Evolutionary conservation across 2,888 invertebrate species (phyloP), one percentile per base, ranked within the genome.

Genomic region (Nipponacmea schrenckii): DNA sequence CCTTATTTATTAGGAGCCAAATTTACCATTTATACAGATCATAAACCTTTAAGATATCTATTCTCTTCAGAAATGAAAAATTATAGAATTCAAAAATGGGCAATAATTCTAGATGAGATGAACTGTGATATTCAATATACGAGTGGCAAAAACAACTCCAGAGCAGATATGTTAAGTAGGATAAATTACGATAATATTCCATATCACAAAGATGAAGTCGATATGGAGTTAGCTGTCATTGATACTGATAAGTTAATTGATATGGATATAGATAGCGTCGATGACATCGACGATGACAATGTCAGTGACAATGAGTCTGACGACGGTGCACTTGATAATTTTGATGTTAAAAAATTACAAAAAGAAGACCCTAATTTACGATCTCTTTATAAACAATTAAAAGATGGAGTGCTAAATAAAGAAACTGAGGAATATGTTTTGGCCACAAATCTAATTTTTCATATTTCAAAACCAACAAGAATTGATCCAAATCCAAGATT

Each of bases 1-100:
- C 45, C 69, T 15, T 14, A 64, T 31, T 69, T 63, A 24, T 26
- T 56, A 8, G 56, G 56, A 1, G 24, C 56, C 56, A 8, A 56
- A 24, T 56, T 56, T 24, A 24, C 69, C 24, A 69, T 69, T 63
- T 69, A 62, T n/a, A 69, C 63, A 0, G 69, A 69, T n/a, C 69
- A 46, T 62, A 69, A 69, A 69, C 69, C 69, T 24, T 56, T 63
- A 20, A 31, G 45, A n/a, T 63, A 27, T n/a, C 62, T 63, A 8
- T 69, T 64, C 27, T 62, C 44, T 1, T 17, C 63, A 20, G 68
- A 69, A 56, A 69, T 69, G 63, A 62, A 63, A 24, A 69, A 69
- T 46, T 39, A 62, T 2, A 15, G 63, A 17, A 63, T 69, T 20
- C 68, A 69, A 20, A n/a, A 24, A 20, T 56, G 20, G 56, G 56